Evolutionary conservation across 2,888 invertebrate species (phyloP), one percentile per base, ranked within the genome.

Genomic region (Cataglyphis cursor): DNA sequence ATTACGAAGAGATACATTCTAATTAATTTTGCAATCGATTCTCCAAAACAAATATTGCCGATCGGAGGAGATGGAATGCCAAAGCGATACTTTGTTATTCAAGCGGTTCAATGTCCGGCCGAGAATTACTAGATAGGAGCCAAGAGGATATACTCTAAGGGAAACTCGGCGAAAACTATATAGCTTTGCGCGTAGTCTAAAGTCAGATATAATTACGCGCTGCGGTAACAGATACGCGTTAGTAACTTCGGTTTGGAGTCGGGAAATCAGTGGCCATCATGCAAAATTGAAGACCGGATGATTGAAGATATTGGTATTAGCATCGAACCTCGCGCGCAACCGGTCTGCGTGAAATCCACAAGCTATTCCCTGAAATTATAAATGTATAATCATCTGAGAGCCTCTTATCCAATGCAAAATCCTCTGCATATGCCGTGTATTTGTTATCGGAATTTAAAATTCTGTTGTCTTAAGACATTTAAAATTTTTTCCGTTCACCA

Each of bases 161-260:
- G 76, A 81, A 81, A 41, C 65, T 80, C 24, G 73, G 24, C 80
- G 68, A 87, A 81, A 88, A 86, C 81, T 86, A 72, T 89, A 15
- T 24, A 38, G 70, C 57, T 76, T 54, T 64, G 41, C 44, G 80
- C 44, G 80, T 5, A 51, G n/a, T 38, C 44, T 54, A 31, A 70
- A 88, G 86, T 89, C 86, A 84, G 86, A 90, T 89, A 89, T 89
- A 89, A 89, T 89, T 89, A 87, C 82, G 85, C 65, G 85, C 70
- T 88, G 85, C 70, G 86, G 84, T 83, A 83, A 87, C 84, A 81
- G 82, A 78, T 65, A 68, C 70, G 73, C 75, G 83, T 76, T 48
- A 57, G 62, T 82, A 87, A 88, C 85, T 85, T 82, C 24, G 70
- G 28, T 18, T 70, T 21, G 31, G 44, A 61, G 21, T 24, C 59